A percentile compares a stretch with the other conserved stretches of the same genome.
phyloP scores from a whole-genome alignment of 2,888 invertebrate species.

The Amphipyra tragopoginis region DNA sequence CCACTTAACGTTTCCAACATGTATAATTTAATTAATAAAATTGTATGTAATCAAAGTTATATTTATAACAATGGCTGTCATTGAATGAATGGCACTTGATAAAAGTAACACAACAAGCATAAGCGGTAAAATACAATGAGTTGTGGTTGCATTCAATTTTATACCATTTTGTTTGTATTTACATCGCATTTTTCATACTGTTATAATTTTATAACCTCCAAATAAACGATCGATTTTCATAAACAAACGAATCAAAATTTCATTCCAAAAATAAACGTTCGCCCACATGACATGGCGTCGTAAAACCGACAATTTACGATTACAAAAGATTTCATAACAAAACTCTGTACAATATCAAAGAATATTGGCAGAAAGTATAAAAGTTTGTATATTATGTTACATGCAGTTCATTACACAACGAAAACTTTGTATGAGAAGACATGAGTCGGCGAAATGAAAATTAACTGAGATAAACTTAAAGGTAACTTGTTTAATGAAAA shows the following conservation, averaged over 20 bases:
- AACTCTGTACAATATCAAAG: slow-evolving; percentile 58
- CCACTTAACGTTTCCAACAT: no score
- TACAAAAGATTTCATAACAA: slow-evolving; percentile 15
- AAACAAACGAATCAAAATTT: not conserved
- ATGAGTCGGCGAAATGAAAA: slow-evolving; percentile 63
- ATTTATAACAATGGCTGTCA: no score
- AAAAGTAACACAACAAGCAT: no score
- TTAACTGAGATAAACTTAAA: slow-evolving; percentile 62
- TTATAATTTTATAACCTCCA: no score
- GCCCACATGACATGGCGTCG: not conserved
- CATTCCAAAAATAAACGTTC: not conserved
- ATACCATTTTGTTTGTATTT: not conserved
- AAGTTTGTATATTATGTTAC: slow-evolving; percentile 60
- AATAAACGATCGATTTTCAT: not conserved
- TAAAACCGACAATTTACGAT: slow-evolving; percentile 14
- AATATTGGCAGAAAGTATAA: slow-evolving; percentile 63
- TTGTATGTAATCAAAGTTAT: no score
- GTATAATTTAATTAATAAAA: no score
- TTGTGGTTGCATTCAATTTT: no score
- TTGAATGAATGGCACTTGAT: no score
- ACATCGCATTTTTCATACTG: not conserved
- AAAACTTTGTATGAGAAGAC: slow-evolving; percentile 64
- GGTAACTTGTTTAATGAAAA: slow-evolving; percentile 60
- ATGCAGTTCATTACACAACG: slow-evolving; percentile 72
- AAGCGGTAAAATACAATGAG: no score